Conservation (phyloP, 2,888 invertebrate genomes). For the Andrena chrysosceles region DNA sequence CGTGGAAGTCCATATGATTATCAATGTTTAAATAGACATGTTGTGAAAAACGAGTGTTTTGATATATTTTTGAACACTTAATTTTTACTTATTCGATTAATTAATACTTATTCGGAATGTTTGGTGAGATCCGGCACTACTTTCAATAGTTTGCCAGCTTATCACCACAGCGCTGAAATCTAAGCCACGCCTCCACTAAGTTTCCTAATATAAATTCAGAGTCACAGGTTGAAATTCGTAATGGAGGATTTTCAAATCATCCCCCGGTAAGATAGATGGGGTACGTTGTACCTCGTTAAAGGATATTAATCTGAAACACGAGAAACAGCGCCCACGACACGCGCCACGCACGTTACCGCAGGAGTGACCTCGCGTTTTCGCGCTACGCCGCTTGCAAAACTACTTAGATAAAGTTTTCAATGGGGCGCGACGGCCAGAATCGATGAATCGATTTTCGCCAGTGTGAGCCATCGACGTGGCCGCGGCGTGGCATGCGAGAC, state of each 20-base stretch:
- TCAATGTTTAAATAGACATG: too few relatives aligned
- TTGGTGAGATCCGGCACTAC: too few relatives aligned
- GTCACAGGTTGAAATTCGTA: not conserved
- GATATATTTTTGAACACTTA: too few relatives aligned
- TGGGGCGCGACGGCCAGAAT: slow-evolving; percentile 38
- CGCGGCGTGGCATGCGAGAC: slow-evolving; percentile 41
- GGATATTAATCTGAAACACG: not conserved
- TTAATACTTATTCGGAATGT: too few relatives aligned
- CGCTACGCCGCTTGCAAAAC: slow-evolving; percentile 15
- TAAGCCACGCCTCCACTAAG: too few relatives aligned
- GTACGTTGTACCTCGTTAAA: too few relatives aligned
- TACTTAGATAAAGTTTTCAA: slow-evolving; percentile 46
- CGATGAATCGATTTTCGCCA: slow-evolving; percentile 60
- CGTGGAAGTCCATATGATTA: too few relatives aligned
- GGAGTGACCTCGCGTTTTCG: slow-evolving; percentile 21
- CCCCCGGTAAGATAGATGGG: not conserved
- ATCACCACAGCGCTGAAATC: too few relatives aligned
- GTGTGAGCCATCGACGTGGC: slow-evolving; percentile 36
- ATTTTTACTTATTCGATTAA: too few relatives aligned
- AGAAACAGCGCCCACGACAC: not conserved
- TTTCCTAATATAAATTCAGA: not conserved
- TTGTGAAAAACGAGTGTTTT: too few relatives aligned
- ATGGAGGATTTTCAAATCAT: too few relatives aligned
- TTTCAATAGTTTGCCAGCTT: too few relatives aligned
- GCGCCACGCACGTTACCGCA: not conserved